These are phyloP conservation scores for Malurus alboscapulatus DNA, from an alignment of 2,113 vertebrate genomes.

Conservation along the genomic window DNA sequence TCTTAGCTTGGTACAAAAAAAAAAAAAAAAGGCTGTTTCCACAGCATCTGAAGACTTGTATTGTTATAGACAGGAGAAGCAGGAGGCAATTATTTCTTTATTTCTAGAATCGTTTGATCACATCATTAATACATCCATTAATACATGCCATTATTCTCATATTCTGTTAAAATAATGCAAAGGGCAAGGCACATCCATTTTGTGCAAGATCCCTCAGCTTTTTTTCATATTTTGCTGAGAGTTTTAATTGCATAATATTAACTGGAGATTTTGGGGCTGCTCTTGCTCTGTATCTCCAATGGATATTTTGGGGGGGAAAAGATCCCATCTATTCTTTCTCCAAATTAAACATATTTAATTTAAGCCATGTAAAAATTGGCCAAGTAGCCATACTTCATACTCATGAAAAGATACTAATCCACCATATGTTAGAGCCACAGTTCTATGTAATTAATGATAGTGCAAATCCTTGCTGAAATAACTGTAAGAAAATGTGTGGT, in stretches of 20 bases:
- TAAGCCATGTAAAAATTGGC: neutral
- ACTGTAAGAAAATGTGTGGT: neutral
- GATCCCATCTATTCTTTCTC: neutral
- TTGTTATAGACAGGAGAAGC: neutral
- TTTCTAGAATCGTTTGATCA: neutral
- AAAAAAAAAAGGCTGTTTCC: neutral
- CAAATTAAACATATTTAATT: neutral
- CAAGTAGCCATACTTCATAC: neutral
- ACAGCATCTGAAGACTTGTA: neutral
- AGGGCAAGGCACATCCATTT: neutral
- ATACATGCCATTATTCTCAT: neutral
- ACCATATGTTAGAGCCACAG: neutral
- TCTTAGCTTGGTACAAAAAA: neutral
- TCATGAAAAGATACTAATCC: neutral
- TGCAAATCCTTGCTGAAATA: neutral
- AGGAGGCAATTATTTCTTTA: neutral
- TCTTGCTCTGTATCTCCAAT: neutral
- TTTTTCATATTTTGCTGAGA: too few species aligned
- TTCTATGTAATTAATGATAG: neutral
- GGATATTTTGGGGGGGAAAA: accelerated
- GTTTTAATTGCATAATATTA: neutral
- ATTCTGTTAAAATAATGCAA: neutral
- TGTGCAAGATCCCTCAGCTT: neutral
- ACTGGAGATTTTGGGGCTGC: neutral
- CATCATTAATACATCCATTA: neutral